phyloP scores from a whole-genome alignment of 2,113 vertebrate species.

The Sinocyclocheilus rhinocerous region DNA sequence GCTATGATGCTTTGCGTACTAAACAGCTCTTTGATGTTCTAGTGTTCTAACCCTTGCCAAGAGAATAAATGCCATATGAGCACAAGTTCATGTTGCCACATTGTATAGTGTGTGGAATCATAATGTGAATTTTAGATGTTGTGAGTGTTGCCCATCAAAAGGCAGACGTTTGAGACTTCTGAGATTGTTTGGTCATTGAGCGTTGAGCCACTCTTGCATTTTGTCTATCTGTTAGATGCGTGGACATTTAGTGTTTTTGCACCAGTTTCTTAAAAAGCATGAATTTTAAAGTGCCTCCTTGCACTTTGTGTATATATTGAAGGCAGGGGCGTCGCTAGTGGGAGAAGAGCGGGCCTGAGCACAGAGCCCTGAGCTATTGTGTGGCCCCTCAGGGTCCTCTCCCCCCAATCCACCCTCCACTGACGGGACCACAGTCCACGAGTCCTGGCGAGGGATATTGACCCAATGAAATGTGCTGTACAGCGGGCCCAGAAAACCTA shows the following conservation, averaged over 20 bases:
- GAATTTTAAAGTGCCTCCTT: slow-evolving; percentile 87
- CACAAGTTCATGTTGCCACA: not conserved
- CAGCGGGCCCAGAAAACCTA: not conserved
- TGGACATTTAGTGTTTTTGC: slow-evolving; percentile 68
- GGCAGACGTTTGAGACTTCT: not conserved
- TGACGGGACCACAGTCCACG: not conserved
- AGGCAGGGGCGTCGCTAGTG: slow-evolving; percentile 6
- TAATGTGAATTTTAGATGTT: not conserved
- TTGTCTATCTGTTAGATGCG: slow-evolving; percentile 77
- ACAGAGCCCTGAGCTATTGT: not conserved
- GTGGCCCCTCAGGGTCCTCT: not conserved
- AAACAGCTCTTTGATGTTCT: slow-evolving; percentile 10
- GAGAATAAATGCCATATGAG: not conserved
- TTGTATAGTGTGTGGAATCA: slow-evolving; percentile 7
- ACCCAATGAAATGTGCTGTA: slow-evolving; percentile 6
- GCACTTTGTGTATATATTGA: slow-evolving; percentile 89
- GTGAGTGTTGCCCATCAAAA: not conserved
- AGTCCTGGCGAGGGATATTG: not conserved
- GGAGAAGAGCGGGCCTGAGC: not conserved
- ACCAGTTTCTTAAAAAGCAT: slow-evolving; percentile 80
- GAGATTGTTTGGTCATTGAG: slow-evolving; percentile 23
- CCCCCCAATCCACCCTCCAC: not conserved
- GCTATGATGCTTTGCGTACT: not conserved
- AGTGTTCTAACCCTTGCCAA: slow-evolving; percentile 21
- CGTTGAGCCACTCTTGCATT: slow-evolving; percentile 72